Percentiles rank a stretch among this genome's conserved stretches.
These are phyloP conservation scores for Orbicella faveolata DNA, from an alignment of 64 coral and sea anemone species.

Conservation along the genomic window DNA sequence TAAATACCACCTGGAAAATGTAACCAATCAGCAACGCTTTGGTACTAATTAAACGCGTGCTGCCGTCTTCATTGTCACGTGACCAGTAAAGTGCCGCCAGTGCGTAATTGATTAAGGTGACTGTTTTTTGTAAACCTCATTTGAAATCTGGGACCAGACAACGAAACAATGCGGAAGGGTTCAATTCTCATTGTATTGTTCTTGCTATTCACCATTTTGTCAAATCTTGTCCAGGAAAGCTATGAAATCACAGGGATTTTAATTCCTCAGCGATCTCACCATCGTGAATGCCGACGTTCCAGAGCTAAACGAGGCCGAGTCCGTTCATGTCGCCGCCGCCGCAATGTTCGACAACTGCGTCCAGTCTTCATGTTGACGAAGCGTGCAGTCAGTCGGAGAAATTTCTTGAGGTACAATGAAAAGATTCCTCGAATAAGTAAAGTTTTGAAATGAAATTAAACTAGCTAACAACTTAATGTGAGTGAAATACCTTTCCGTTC, in stretches of 20 bases:
- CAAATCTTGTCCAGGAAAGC: conserved; percentile 10
- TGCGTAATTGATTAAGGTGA: too few species aligned
- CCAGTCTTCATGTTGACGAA: not conserved
- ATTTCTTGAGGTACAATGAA: not conserved
- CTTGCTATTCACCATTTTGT: not conserved
- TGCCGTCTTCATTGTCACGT: not conserved
- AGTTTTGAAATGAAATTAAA: not conserved
- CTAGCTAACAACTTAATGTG: too few species aligned
- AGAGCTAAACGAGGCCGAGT: not conserved
- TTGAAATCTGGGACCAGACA: not conserved
- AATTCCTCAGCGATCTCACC: not conserved
- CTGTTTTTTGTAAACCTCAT: too few species aligned
- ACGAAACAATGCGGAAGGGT: not conserved
- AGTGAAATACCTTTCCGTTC: not conserved
- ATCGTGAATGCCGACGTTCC: not conserved
- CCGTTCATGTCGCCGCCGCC: not conserved
- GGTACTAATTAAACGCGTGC: not conserved
- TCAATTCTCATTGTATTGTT: not conserved
- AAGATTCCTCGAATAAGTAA: not conserved
- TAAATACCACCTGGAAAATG: not conserved
- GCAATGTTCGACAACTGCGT: not conserved
- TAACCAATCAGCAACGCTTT: not conserved
- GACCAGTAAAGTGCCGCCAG: not conserved
- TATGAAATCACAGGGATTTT: conserved; percentile 13
- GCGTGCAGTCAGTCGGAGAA: not conserved